These are phyloP conservation scores for Melolontha melolontha DNA, from an alignment of 2,888 invertebrate genomes.

Conservation along the genomic window DNA sequence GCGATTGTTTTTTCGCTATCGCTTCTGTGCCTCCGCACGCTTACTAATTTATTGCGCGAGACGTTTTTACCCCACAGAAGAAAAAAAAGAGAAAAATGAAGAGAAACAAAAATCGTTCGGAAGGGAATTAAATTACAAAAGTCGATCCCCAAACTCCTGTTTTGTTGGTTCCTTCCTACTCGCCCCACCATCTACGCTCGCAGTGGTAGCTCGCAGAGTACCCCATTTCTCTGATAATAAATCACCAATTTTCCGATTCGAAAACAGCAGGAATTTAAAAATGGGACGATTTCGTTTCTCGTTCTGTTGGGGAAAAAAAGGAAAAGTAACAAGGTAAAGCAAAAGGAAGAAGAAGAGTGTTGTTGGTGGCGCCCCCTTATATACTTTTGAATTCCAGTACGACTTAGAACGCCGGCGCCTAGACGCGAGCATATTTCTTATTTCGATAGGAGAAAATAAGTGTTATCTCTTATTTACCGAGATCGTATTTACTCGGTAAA, in stretches of 20 bases:
- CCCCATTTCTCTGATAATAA: conserved; percentile 34
- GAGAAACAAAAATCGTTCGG: conserved; percentile 29
- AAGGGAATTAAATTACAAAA: conserved; percentile 33
- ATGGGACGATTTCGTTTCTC: conserved; percentile 35
- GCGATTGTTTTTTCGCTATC: conserved; percentile 30
- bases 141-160: conserved; percentile 23
- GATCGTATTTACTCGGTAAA: background rate
- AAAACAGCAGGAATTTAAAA: conserved; percentile 42
- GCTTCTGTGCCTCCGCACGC: conserved; percentile 19
- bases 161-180: conserved; percentile 5
- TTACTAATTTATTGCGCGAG: conserved; percentile 26
- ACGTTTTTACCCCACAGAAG: conserved; percentile 2
- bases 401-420: conserved; percentile 29
- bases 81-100: conserved; percentile 19
- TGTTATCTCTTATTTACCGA: conserved; percentile 22
- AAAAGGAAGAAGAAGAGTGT: conserved; percentile 11
- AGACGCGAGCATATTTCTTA: conserved; percentile 2
- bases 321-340: conserved; percentile 5
- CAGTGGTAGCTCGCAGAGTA: conserved; percentile 13
- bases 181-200: background rate
- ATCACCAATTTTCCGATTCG: conserved; percentile 44
- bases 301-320: conserved; percentile 8
- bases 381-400: background rate
- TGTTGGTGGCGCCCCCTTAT: conserved; percentile 9
- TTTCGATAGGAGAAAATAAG: conserved; percentile 16